Percentiles rank a stretch among this genome's conserved stretches.
Evolutionary conservation across 2,888 invertebrate genomes (phyloP).

Genomic region (Caenorhabditis angaria): DNA sequence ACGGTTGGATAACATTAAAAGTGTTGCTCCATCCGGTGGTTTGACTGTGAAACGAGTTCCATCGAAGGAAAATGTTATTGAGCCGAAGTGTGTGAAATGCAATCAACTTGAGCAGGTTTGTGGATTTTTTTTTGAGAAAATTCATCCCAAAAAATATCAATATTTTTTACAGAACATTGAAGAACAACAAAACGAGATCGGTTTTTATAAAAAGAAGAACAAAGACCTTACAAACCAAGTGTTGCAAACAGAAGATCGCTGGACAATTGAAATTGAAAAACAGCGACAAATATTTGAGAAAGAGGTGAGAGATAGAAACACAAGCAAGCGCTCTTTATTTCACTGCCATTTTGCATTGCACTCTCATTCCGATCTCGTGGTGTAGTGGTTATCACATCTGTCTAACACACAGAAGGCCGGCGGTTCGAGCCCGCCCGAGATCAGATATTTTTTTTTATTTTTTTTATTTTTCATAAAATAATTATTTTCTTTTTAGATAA

Average conservation of each 20-base stretch:
- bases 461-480: no score
- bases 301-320: conserved; percentile 29
- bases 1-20: conserved; percentile 60
- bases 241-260: conserved; percentile 72
- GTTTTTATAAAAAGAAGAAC: conserved; percentile 71
- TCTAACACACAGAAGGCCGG: conserved; percentile 71
- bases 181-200: conserved; percentile 54
- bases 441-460: conserved; percentile 29
- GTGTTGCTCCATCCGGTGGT: conserved; percentile 14
- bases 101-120: conserved; percentile 42
- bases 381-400: conserved; percentile 71
- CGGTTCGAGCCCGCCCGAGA: conserved; percentile 70
- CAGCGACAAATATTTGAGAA: conserved; percentile 65
- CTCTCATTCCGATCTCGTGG: conserved; percentile 56
- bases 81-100: conserved; percentile 48
- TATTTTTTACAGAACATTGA: conserved; percentile 37
- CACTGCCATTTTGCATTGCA: background rate
- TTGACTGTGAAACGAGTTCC: conserved; percentile 21
- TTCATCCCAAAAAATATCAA: background rate
- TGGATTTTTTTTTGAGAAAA: background rate
- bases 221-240: conserved; percentile 71
- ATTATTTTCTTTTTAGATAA: conserved; percentile 36
- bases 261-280: conserved; percentile 72
- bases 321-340: no score
- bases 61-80: conserved; percentile 30